Evolutionary conservation across 2,888 invertebrate genomes (phyloP), one percentile per base, ranked within the genome.

Genomic region (Sarcophaga variegata): DNA sequence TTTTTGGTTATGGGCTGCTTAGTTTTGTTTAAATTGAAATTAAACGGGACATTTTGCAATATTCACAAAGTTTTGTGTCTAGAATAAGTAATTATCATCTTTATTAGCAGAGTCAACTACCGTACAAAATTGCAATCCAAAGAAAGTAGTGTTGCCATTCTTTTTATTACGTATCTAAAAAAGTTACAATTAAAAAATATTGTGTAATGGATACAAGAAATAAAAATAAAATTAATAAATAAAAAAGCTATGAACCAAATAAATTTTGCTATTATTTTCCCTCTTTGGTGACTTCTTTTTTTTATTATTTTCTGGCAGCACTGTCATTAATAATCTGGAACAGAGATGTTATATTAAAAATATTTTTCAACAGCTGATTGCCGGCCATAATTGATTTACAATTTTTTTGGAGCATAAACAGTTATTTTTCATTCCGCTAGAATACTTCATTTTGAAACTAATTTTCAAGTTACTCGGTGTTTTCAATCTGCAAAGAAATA

Each of bases 291-390:
- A 37, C 8, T 37, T 37, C 37, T 37, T 37, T 37, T 6, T 37
- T 10, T 37, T 8, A 10, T 37, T 37, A 2, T 37, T 37, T 8
- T 10, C 37, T 37, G 37, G 37, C 37, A 37, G 10, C 37, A 37
- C 10, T 37, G 2, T 37, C 1, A 10, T 37, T 8, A 0, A 54
- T n/a, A 17, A 67, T 1, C 11, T 0, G 0, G 4, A 2, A 66
- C 4, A 75, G 64, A 3, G 75, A 25, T 75, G 75, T 25, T 49
- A 64, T 14, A 64, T 49, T 5, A 8, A 14, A 20, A 6, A 49
- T 64, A 22, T 6, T 4, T 4, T 10, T 3, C 47, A 78, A 77
- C 66, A 77, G 76, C 76, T 77, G 76, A 59, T 77, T 45, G 27
- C 37, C 47, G 3, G 22, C 20, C 37, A 54, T 45, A 27, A 74